phyloP scores from a whole-genome alignment of 2,888 invertebrate genomes.

The Dolichomitus sp. region DNA sequence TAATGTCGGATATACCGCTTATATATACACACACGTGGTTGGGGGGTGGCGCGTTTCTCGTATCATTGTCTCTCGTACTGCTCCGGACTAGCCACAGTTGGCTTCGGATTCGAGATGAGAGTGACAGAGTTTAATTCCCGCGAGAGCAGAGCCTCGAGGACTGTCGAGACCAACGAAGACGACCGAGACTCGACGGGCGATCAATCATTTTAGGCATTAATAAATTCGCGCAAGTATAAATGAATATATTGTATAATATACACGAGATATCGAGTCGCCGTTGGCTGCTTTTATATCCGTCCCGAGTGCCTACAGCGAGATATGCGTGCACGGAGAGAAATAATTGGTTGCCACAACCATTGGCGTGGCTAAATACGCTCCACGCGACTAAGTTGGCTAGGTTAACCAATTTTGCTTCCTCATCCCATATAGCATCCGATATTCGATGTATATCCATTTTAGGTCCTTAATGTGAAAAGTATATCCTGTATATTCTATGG shows the following conservation, averaged over 20 bases:
- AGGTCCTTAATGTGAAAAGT: too few species aligned
- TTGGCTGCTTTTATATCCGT: slow-evolving; percentile 10
- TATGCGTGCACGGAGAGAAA: neutral
- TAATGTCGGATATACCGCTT: slow-evolving; percentile 70
- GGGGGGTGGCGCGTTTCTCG: slow-evolving; percentile 39
- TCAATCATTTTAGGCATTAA: slow-evolving; percentile 65
- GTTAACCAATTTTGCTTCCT: too few species aligned
- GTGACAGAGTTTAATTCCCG: slow-evolving; percentile 55
- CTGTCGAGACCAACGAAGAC: slow-evolving; percentile 28
- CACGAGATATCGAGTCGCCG: slow-evolving; percentile 14
- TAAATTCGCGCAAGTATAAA: slow-evolving; percentile 65
- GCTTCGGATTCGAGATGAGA: neutral
- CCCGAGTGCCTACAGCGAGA: neutral
- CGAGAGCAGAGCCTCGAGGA: slow-evolving; percentile 40
- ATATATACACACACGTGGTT: neutral
- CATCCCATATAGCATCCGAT: too few species aligned
- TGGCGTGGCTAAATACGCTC: too few species aligned
- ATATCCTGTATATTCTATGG: too few species aligned
- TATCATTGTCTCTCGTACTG: slow-evolving; percentile 4
- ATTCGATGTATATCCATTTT: too few species aligned
- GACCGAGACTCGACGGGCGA: slow-evolving; percentile 56
- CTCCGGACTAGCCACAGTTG: neutral
- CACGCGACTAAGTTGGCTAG: too few species aligned
- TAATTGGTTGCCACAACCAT: too few species aligned
- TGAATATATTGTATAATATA: slow-evolving; percentile 52